Base-by-base conservation (phyloP, 1,140 invertebrate genomes). In the Akabosia matsudoensis region DNA sequence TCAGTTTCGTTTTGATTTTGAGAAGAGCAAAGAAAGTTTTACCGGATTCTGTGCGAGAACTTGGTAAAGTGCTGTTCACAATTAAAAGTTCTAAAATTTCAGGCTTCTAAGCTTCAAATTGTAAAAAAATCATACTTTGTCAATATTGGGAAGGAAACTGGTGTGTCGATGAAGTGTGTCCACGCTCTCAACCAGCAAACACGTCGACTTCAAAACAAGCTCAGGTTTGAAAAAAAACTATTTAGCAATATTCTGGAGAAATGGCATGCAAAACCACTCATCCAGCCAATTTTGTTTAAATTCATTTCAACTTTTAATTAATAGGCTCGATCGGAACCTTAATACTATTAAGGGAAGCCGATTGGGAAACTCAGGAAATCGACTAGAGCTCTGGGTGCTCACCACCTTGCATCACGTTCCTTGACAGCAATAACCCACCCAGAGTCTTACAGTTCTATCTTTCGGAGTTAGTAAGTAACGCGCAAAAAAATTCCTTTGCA, bases 401-500 rank as follows among this genome's bases (percentile, higher is more conserved):
- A 92, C 91, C 45, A 90, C 90, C 83, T 87, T 93, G 75, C 91
- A 92, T 84, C 91, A 92, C 91, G 91, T 92, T 71, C 91, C 91
- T 56, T 56, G 54, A 24, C 54, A 56, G 7, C 24, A 56, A 56
- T 56, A 56, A 56, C 7, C 54, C 7, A 3, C 54, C 10, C 22
- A 22, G 10, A 56, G 3, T 56, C 54, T 24, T 16, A n/a, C 22
- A 16, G 22, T 56, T 4, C 14, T 56, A 13, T 56, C 22, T 4
- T 56, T 56, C 10, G 10, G 14, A 56, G 24, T 10, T 4, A 22
- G 24, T n/a, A 7, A 13, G 54, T 24, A 56, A 56, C 54, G 24
- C 4, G 24, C 24, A 56, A 56, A 45, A 45, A 45, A 45, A 45
- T 18, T 45, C 18, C 37, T 45, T 45, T 45, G 37, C 18, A 45